These are phyloP conservation scores for Hirtodrosophila histrioides DNA, from an alignment of 2,888 invertebrate genomes.

Conservation along the genomic window DNA sequence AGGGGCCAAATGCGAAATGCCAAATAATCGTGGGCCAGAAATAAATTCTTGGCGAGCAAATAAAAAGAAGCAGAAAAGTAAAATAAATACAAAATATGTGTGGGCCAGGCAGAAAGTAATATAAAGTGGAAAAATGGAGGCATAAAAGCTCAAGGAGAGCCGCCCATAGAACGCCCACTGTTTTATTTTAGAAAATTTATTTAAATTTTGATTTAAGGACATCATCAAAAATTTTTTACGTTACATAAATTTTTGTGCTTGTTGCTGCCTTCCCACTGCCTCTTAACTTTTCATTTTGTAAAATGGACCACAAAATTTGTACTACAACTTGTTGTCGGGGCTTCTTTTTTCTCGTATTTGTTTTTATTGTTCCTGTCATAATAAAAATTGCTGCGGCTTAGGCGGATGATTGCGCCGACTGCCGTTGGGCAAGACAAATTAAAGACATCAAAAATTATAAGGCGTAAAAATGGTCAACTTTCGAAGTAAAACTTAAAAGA, in stretches of 20 bases:
- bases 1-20: constrained; percentile 56
- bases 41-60: constrained; percentile 55
- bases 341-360: constrained; percentile 16
- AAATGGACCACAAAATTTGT: constrained; percentile 79
- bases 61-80: constrained; percentile 44
- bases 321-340: constrained; percentile 66
- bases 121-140: constrained; percentile 28
- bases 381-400: constrained; percentile 77
- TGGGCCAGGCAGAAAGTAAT: constrained; percentile 39
- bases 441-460: constrained; percentile 79
- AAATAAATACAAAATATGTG: constrained; percentile 61
- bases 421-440: constrained; percentile 70
- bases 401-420: constrained; percentile 31
- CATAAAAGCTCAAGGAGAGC: constrained; percentile 35
- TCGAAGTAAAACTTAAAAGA: constrained; percentile 38
- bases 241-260: constrained; percentile 75
- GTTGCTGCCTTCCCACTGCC: constrained; percentile 15
- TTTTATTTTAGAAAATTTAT: constrained; percentile 66
- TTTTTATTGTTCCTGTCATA: constrained; percentile 75
- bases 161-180: constrained; percentile 14
- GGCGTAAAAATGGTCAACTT: constrained; percentile 74
- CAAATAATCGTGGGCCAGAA: constrained; percentile 65
- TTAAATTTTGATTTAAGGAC: constrained; percentile 81
- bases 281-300: constrained; percentile 76
- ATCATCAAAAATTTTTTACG: constrained; percentile 79